A percentile compares a stretch with the other conserved stretches of the same genome.
Evolutionary conservation across 2,113 vertebrate species (phyloP).

Genomic region (Callionymus lyra): DNA sequence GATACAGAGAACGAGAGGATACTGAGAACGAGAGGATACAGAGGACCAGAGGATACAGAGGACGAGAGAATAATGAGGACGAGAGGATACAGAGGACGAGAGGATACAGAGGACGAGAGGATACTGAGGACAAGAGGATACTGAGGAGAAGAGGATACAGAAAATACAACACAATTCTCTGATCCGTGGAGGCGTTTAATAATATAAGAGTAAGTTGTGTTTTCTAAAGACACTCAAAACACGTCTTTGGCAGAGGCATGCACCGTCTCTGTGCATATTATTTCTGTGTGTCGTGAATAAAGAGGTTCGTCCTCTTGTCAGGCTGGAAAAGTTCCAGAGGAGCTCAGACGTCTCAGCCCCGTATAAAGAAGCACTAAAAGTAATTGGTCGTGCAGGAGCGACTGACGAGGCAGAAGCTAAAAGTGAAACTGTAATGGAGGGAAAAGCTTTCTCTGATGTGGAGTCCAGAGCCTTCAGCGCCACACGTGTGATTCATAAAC

Average conservation of each 20-base stretch:
- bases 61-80: too few species aligned
- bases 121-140: too few species aligned
- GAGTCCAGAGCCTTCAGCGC: constrained; percentile 6
- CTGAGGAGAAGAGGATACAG: too few species aligned
- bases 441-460: constrained; percentile 15
- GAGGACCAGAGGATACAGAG: too few species aligned
- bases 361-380: constrained; percentile 44
- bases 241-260: background rate
- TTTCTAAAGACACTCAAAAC: background rate
- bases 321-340: constrained; percentile 50
- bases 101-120: too few species aligned
- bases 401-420: constrained; percentile 14
- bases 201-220: background rate
- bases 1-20: too few species aligned
- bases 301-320: constrained; percentile 21
- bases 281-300: constrained; percentile 26
- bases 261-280: constrained; percentile 3
- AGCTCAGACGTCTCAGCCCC: constrained; percentile 43
- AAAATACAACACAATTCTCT: background rate
- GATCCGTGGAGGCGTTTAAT: background rate
- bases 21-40: too few species aligned
- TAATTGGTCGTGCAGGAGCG: constrained; percentile 17
- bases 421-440: constrained; percentile 14
- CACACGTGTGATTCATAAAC: constrained; percentile 13
- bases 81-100: too few species aligned